phyloP scores from a whole-genome alignment of 2,113 vertebrate species.

The Phoenicopterus ruber region DNA sequence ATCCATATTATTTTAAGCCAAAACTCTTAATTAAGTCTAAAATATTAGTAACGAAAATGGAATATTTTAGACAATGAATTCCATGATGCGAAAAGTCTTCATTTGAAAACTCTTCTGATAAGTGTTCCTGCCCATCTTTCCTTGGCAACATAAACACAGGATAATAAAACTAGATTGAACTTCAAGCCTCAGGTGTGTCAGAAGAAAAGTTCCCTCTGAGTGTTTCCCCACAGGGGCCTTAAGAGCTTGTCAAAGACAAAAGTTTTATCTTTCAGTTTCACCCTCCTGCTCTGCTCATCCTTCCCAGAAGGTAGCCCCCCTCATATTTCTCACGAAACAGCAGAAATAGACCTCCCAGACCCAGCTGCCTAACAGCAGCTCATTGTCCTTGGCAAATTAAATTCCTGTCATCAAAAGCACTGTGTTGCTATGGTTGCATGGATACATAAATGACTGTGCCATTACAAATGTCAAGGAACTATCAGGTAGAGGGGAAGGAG shows the following conservation, averaged over 20 bases:
- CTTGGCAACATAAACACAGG: neutral
- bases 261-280: neutral
- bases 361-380: neutral
- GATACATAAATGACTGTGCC: neutral
- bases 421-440: constrained; percentile 1
- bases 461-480: neutral
- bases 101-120: neutral
- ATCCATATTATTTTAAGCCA: neutral
- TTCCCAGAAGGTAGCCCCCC: neutral
- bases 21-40: neutral
- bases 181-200: neutral
- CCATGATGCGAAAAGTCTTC: neutral
- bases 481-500: neutral
- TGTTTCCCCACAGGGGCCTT: neutral
- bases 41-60: neutral
- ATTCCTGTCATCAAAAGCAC: neutral
- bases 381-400: neutral
- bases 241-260: neutral
- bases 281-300: neutral
- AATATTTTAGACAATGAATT: neutral
- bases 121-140: neutral
- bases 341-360: neutral
- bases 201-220: neutral
- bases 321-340: neutral
- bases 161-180: neutral